Evolutionary conservation across 1,140 invertebrate genomes (phyloP), one percentile per base, ranked within the genome.

Genomic region (Eciton burchellii): DNA sequence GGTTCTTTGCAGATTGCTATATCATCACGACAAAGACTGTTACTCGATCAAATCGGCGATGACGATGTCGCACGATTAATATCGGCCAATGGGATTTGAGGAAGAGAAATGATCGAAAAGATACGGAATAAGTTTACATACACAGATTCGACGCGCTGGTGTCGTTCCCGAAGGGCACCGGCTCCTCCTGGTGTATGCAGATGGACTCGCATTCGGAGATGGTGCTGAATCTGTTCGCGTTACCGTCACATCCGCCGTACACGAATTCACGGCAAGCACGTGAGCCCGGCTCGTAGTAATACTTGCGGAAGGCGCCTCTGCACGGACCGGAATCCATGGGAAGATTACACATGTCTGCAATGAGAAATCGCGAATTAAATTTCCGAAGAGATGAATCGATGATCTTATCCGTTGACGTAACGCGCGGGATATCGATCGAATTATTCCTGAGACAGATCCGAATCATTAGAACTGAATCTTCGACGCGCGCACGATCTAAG

Each of bases 191-290:
- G 82, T 94, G 94, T 81, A 94, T 89, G 91, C 97, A 97, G 85
- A 96, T 94, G 5, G 94, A 94, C 89, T 96, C 95, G 90, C 97
- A 98, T 84, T 97, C 96, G 56, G 95, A 92, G 65, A 94, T 92
- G 21, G 95, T 95, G 71, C 94, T 95, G 93, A 98, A 98, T 88
- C 97, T 96, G 92, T 99, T 99, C 26, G 95, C 96, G 87, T 97
- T 98, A 62, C 98, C 98, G 52, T 95, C 96, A 92, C 98, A 98
- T 81, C 98, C 98, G 60, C 96, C 96, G 90, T 97, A 99, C 12
- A 93, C 94, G 93, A 99, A 99, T 86, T 95, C 93, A 56, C 94
- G 94, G 92, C 96, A 98, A 84, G 90, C 92, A 83, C 92, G 93
- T n/a, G 65, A 91, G 47, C 63, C 84, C 35, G 89, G 82, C 86